These are phyloP conservation scores for Patella caerulea DNA, from an alignment of 2,888 invertebrate species.

Conservation along the genomic window DNA sequence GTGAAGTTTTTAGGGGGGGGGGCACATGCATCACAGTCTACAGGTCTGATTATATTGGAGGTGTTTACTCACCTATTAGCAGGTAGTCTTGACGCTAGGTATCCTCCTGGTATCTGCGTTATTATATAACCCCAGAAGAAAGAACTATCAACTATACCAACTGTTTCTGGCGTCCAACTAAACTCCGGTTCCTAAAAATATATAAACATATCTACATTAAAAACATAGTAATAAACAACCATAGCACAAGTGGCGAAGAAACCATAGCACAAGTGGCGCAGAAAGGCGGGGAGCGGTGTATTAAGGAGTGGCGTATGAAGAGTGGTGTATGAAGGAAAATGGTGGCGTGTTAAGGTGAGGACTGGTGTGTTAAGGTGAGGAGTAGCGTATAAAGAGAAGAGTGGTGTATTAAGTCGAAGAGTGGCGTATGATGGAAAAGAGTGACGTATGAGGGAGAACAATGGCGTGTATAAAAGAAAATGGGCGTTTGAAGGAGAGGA, in stretches of 20 bases:
- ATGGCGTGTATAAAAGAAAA: too few relatives aligned
- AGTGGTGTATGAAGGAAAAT: too few relatives aligned
- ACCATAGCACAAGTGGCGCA: background rate
- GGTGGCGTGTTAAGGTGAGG: too few relatives aligned
- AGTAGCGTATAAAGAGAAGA: too few relatives aligned
- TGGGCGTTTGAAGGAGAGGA: too few relatives aligned
- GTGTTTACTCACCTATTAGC: conserved; percentile 81
- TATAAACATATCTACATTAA: background rate
- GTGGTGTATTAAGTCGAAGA: too few relatives aligned
- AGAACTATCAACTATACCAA: conserved; percentile 92
- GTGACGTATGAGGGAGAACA: too few relatives aligned
- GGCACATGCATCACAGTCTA: too few relatives aligned
- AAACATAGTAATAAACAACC: background rate
- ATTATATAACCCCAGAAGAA: conserved; percentile 99
- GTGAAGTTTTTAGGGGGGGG: too few relatives aligned
- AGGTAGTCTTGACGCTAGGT: conserved; percentile 95
- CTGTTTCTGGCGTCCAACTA: conserved; percentile 96
- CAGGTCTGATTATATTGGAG: too few relatives aligned
- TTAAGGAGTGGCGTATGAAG: background rate
- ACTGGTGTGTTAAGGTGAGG: too few relatives aligned
- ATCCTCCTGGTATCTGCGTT: conserved; percentile 98
- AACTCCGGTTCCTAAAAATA: conserved; percentile 74
- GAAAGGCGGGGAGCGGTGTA: background rate
- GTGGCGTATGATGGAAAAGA: too few relatives aligned
- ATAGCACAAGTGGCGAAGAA: background rate